These are phyloP conservation scores for Meteorus colon DNA, from an alignment of 2,888 invertebrate species.

Conservation along the genomic window DNA sequence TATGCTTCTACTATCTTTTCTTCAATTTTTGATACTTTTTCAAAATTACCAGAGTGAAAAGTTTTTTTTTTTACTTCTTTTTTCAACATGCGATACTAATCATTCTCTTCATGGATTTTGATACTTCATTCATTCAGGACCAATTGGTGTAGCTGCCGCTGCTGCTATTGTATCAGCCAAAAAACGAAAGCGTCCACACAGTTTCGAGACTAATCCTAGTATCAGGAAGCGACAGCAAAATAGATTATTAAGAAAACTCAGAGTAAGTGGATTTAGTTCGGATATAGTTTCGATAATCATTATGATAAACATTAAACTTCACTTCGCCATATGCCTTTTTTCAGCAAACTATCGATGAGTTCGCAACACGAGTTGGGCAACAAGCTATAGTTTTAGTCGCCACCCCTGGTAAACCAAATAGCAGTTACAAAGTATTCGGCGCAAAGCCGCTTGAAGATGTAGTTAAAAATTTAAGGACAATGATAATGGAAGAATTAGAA, in stretches of 20 bases:
- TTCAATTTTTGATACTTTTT: constrained; percentile 33
- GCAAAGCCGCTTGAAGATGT: constrained; percentile 98
- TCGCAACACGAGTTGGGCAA: constrained; percentile 96
- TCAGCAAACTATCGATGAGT: constrained; percentile 95
- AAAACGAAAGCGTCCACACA: constrained; percentile 95
- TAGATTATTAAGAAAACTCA: constrained; percentile 88
- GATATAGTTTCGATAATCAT: background rate
- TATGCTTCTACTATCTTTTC: constrained; percentile 51
- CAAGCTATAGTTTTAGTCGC: constrained; percentile 97
- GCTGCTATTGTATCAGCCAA: constrained; percentile 97
- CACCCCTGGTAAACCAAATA: constrained; percentile 96
- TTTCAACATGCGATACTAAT: constrained; percentile 4
- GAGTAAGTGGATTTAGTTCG: constrained; percentile 75
- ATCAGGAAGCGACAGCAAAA: constrained; percentile 97
- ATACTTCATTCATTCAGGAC: constrained; percentile 77
- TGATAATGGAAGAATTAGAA: constrained; percentile 97
- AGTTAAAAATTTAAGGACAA: constrained; percentile 89
- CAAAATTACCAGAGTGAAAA: constrained; percentile 29
- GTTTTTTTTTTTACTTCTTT: constrained; percentile 11
- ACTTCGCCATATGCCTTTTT: background rate
- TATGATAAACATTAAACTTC: background rate
- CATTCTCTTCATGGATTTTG: background rate
- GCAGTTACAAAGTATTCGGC: constrained; percentile 96
- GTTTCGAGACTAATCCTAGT: constrained; percentile 97
- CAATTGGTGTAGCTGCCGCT: constrained; percentile 96